Evolutionary conservation across 2,113 vertebrate genomes (phyloP).

Genomic region (Lepus europaeus): DNA sequence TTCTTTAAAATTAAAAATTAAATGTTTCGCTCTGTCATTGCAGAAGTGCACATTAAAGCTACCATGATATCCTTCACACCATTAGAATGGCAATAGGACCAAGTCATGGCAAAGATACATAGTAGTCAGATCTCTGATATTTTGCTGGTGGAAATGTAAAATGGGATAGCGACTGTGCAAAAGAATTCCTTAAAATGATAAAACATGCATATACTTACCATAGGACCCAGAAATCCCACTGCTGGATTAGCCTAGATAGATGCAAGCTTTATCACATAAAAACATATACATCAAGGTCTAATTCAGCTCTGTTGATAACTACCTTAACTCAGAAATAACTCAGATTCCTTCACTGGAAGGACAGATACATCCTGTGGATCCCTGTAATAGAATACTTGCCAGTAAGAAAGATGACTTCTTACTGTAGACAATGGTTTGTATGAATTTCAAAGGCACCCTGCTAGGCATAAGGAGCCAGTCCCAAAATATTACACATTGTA

Average conservation of each 20-base stretch:
- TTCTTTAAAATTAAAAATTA: slow-evolving; percentile 9
- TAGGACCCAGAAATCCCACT: neutral
- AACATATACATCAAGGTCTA: neutral
- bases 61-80: too few relatives aligned
- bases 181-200: neutral
- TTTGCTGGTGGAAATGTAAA: neutral
- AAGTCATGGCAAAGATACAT: neutral
- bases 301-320: neutral
- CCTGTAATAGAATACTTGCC: neutral
- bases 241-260: neutral
- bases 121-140: neutral
- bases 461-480: neutral
- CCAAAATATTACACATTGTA: neutral
- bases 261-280: neutral
- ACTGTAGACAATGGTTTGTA: too few relatives aligned
- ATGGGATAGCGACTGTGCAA: neutral
- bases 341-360: neutral
- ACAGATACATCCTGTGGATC: neutral
- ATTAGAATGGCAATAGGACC: neutral
- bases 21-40: neutral
- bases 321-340: neutral
- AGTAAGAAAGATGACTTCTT: neutral
- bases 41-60: neutral
- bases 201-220: neutral
- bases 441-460: neutral